Conservation (phyloP, 2,797 vertebrate genomes). For the Toxotes lorentzi region DNA sequence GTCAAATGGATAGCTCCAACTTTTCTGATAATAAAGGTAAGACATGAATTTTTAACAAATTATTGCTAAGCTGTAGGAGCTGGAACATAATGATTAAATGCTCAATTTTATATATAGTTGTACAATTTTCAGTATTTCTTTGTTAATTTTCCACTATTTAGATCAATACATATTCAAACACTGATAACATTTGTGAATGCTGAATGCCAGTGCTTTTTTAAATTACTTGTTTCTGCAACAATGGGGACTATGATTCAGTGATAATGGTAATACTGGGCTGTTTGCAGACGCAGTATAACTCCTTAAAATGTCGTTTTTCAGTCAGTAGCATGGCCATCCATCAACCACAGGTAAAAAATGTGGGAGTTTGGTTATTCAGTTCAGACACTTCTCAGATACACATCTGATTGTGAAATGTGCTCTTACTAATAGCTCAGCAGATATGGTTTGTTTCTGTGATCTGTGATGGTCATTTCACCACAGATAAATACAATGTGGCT, state of each 20-base stretch:
- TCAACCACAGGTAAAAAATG: neutral
- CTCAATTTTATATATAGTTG: neutral
- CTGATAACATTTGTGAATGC: neutral
- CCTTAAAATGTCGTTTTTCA: neutral
- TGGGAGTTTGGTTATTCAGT: neutral
- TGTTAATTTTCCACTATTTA: neutral
- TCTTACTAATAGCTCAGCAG: neutral
- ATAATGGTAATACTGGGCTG: neutral
- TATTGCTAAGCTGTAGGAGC: neutral
- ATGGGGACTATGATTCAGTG: neutral
- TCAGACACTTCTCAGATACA: neutral
- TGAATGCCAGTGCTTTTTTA: neutral
- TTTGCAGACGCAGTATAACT: neutral
- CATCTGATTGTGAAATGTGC: neutral
- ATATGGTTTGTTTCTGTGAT: neutral
- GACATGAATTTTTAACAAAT: neutral
- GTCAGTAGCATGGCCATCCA: neutral
- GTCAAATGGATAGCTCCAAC: neutral
- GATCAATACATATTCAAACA: neutral
- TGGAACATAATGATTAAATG: neutral
- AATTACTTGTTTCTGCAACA: neutral
- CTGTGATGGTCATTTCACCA: neutral
- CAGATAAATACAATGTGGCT: neutral
- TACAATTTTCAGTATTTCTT: neutral
- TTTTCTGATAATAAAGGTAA: slow-evolving; percentile 19